Evolutionary conservation across 1,140 invertebrate genomes (phyloP), one percentile per base, ranked within the genome.

Genomic region (Musca domestica): DNA sequence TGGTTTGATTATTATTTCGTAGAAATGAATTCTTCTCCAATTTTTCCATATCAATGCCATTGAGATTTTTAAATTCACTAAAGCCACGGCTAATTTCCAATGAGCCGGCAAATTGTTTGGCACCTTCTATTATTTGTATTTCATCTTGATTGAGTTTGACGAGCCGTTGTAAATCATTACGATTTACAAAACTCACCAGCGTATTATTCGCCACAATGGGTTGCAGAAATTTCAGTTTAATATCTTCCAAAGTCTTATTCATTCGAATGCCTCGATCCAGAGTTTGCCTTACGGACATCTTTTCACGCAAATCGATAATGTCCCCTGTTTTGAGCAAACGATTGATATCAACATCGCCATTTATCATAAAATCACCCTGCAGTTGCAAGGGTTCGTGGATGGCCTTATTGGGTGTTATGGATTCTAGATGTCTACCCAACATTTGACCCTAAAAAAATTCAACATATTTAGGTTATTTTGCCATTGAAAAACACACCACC

Each of bases 1-100:
- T 75, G 5, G 65, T 77, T 69, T 85, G 84, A 68, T 84, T 83
- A n/a, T 71, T 74, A 58, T 71, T 74, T n/a, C 75, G 77, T n/a
- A 72, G 75, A 9, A 85, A 67, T 17, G 82, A 48, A 30, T 72
- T 71, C 20, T 77, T 71, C 6, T 80, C 68, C 2, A 85, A 70
- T 7, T 75, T 65, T 47, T 76, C 68, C 66, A 84, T 76, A 41
- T 74, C 71, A 23, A 84, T 81, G 25, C 81, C 83, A 67, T 74
- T 74, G n/a, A 85, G 71, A 49, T 72, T 70, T 74, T 85, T 82
- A 3, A 76, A 64, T 30, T 81, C 74, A 9, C 74, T 72, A 15
- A 74, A 74, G 14, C 79, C 77, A 34, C 76, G 70, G 2, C 69
- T 63, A 14, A 84, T 73, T 70, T 74, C 76, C 12, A 77, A 23